Evolutionary conservation across 2,113 vertebrate species (phyloP).

Genomic region (Dendrocopos noguchii): DNA sequence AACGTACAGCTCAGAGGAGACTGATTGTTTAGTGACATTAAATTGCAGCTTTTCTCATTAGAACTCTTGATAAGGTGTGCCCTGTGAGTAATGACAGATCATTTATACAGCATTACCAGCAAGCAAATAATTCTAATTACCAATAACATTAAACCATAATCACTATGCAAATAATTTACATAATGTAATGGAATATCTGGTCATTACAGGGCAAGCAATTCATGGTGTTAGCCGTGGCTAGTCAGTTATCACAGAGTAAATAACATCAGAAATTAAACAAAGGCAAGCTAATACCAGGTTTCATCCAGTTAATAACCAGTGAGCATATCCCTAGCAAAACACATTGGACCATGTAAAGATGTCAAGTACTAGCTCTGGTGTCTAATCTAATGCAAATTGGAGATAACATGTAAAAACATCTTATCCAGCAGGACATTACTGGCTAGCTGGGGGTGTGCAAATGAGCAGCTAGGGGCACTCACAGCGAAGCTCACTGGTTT

Average conservation of each 20-base stretch:
- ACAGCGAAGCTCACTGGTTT: background rate
- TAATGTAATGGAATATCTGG: conserved; percentile 69
- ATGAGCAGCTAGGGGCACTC: background rate
- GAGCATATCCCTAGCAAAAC: background rate
- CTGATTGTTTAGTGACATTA: background rate
- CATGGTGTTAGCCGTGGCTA: conserved; percentile 69
- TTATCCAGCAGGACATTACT: background rate
- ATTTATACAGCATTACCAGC: conserved; percentile 47
- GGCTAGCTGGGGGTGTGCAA: background rate
- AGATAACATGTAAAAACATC: background rate
- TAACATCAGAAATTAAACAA: conserved; percentile 70
- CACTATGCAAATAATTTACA: conserved; percentile 74
- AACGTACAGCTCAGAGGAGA: background rate
- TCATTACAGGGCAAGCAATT: conserved; percentile 70
- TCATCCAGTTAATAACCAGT: conserved; percentile 54
- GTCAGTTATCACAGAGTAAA: conserved; percentile 68
- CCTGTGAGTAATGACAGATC: conserved; percentile 61
- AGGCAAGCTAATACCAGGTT: conserved; percentile 61
- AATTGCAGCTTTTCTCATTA: conserved; percentile 11
- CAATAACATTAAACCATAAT: conserved; percentile 63
- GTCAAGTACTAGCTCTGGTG: background rate
- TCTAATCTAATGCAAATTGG: background rate
- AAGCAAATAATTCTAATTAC: conserved; percentile 72
- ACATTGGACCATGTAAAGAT: conserved; percentile 11
- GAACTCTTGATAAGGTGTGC: conserved; percentile 42